These are phyloP conservation scores for Bolinopsis microptera DNA, from an alignment of 37 sponge, comb jelly and placozoan genomes.

Conservation along the genomic window DNA sequence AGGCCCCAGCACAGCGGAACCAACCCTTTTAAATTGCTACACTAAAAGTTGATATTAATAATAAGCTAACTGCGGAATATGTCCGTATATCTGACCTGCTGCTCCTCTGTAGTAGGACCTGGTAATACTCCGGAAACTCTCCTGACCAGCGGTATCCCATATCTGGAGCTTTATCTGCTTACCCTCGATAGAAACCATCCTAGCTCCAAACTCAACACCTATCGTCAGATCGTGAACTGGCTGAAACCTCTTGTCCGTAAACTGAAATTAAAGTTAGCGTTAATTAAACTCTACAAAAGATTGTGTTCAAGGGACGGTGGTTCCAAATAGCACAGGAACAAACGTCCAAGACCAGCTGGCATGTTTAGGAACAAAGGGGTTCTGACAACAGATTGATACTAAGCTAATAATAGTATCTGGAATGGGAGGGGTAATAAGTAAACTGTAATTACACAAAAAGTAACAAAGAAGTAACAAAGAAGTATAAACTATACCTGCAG, in stretches of 20 bases:
- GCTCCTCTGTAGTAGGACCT: conserved; percentile 99
- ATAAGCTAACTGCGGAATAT: too few species aligned
- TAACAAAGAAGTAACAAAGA: too few species aligned
- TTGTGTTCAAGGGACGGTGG: not conserved
- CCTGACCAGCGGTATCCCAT: conserved; percentile 99
- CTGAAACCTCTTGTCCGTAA: conserved; percentile 99
- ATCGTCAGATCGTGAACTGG: conserved; percentile 99
- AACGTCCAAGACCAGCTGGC: too few species aligned
- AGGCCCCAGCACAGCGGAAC: too few species aligned
- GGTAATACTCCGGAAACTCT: conserved; percentile 97
- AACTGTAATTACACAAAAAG: too few species aligned
- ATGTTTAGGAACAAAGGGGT: too few species aligned
- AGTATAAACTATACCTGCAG: conserved; percentile 76
- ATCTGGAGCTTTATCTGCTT: conserved; percentile 99
- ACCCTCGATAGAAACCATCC: conserved; percentile 98
- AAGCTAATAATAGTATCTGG: too few species aligned
- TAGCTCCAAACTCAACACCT: conserved; percentile 98
- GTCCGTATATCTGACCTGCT: conserved; percentile 73
- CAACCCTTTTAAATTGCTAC: too few species aligned
- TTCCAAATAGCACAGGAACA: not conserved
- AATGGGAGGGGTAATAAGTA: too few species aligned
- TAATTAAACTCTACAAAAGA: not conserved
- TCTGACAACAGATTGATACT: too few species aligned
- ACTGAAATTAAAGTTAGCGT: conserved; percentile 64
- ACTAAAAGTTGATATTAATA: too few species aligned